Evolutionary conservation across 2,113 vertebrate species (phyloP).

Genomic region (Uropsilus gracilis): DNA sequence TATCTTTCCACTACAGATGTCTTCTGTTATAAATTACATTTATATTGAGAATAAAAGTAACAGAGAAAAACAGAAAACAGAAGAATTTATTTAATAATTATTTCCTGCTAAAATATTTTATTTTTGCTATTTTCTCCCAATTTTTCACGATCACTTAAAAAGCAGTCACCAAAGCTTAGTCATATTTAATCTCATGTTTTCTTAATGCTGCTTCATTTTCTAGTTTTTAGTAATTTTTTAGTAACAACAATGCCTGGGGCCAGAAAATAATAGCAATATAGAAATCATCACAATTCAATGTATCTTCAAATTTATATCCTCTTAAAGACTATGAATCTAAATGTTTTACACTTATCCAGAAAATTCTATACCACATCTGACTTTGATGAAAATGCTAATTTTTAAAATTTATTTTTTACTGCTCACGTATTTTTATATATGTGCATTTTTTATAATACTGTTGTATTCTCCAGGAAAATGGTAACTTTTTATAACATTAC

Average conservation of each 20-base stretch:
- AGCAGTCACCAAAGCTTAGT: not conserved
- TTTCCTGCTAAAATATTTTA: not conserved
- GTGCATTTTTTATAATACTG: too few relatives aligned
- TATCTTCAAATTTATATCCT: not conserved
- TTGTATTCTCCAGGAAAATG: too few relatives aligned
- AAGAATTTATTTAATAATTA: not conserved
- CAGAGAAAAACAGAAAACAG: too few relatives aligned
- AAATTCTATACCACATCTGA: conserved; percentile 3
- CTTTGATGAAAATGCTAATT: conserved; percentile 14
- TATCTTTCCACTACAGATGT: not conserved
- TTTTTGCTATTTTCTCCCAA: not conserved
- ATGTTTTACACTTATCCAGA: not conserved
- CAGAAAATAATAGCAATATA: not conserved
- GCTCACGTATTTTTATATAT: too few relatives aligned
- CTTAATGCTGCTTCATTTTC: not conserved
- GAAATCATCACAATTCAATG: conserved; percentile 16
- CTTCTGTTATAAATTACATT: not conserved
- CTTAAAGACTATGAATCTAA: not conserved
- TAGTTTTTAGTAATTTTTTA: not conserved
- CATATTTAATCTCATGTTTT: not conserved
- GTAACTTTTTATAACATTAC: not conserved
- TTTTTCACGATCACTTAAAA: conserved; percentile 43
- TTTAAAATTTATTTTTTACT: too few relatives aligned
- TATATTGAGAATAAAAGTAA: too few relatives aligned
- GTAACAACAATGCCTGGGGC: not conserved